These are phyloP conservation scores for Sorex maritimensis DNA, from an alignment of 2,797 vertebrate species.

Conservation along the genomic window DNA sequence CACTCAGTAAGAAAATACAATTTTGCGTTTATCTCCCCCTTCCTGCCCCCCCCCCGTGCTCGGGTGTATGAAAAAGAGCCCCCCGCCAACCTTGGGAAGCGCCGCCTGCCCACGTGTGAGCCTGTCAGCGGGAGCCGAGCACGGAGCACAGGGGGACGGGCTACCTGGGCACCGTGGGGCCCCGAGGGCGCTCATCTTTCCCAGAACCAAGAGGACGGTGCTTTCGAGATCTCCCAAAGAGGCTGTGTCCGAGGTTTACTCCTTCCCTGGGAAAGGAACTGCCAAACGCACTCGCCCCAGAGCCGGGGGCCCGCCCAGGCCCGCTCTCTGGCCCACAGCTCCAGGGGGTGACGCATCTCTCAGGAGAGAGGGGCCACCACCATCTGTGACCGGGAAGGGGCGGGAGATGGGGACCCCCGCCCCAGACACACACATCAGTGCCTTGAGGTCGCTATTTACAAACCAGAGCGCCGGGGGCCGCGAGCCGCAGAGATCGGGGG, in stretches of 20 bases:
- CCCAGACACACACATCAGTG: slow-evolving; percentile 81
- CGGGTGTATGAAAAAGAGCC: slow-evolving; percentile 90
- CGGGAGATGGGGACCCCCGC: slow-evolving; percentile 72
- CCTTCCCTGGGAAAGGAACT: slow-evolving; percentile 94
- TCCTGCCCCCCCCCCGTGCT: slow-evolving; percentile 81
- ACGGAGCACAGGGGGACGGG: slow-evolving; percentile 85
- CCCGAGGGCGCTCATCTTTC: slow-evolving; percentile 87
- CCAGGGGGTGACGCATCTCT: slow-evolving; percentile 52
- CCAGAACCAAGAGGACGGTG: slow-evolving; percentile 91
- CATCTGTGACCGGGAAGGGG: slow-evolving; percentile 58
- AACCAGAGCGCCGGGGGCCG: slow-evolving; percentile 91
- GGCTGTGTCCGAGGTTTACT: slow-evolving; percentile 85
- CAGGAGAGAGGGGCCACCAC: slow-evolving; percentile 47
- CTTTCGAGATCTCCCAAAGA: slow-evolving; percentile 86
- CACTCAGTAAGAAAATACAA: slow-evolving; percentile 92
- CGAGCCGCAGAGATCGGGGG: slow-evolving; percentile 70
- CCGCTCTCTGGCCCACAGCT: slow-evolving; percentile 87
- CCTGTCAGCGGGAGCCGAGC: slow-evolving; percentile 87
- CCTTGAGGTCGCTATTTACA: slow-evolving; percentile 97
- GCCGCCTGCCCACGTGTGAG: slow-evolving; percentile 84
- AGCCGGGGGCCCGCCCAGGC: slow-evolving; percentile 94
- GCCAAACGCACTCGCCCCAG: slow-evolving; percentile 92
- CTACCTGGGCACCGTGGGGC: slow-evolving; percentile 84
- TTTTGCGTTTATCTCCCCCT: slow-evolving; percentile 75
- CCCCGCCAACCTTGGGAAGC: slow-evolving; percentile 89